Base-by-base conservation (phyloP, 1,140 invertebrate species). In the Pseudomyrmex pallidus region DNA sequence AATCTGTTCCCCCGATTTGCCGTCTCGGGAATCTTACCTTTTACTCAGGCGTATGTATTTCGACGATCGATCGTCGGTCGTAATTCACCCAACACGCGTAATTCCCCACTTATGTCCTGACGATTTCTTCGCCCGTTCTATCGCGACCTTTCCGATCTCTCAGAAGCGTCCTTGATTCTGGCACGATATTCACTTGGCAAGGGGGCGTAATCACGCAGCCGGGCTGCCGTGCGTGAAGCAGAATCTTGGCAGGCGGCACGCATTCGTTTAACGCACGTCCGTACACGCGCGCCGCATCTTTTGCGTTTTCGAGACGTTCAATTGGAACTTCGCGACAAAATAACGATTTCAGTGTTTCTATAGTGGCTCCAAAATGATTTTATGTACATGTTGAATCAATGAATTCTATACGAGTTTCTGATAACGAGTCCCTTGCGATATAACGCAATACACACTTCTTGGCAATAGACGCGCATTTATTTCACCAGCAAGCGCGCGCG, bases 161-260 rank as follows among this genome's bases (percentile, higher is more conserved):
- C 62, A 17, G 48, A 48, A 70, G 44, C 76, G 15, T 82, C 50
- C 61, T 57, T 78, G 87, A 91, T 91, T 85, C 91, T 92, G 91
- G 91, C 90, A 90, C 87, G 68, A 86, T 78, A 88, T 90, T 86
- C 87, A 90, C 80, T 91, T 93, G 92, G 92, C 92, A 91, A 88
- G 13, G 61, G 67, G 74, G 68, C 73, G 87, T 92, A 92, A 93
- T 93, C 92, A 91, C 89, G 90, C 77, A 83, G 82, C 82, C 66
- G 85, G 74, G 90, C 89, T 91, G 88, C 90, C 90, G 87, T 91
- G 90, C 88, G 91, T 91, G 91, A 91, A 92, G 91, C 83, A 84
- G 84, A 68, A 91, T 92, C 89, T 93, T 92, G 91, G 91, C 91
- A 90, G 76, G 82, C 83, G 25, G 67, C 57, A 68, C 76, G 87